These are phyloP conservation scores for Chaetodon trifascialis DNA, from an alignment of 2,113 vertebrate species.

Conservation along the genomic window DNA sequence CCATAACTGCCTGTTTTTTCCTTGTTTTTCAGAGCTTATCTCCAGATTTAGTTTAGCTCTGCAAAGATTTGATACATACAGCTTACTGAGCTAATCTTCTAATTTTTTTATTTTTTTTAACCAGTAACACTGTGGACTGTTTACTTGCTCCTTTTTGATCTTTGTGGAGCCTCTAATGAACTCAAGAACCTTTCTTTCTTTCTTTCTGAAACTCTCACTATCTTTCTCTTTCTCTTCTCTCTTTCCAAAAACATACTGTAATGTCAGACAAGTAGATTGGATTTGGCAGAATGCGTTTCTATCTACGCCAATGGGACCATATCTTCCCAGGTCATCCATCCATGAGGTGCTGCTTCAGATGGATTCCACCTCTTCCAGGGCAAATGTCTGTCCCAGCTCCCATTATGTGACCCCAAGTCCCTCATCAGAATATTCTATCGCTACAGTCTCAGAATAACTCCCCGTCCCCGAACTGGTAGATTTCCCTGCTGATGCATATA, in stretches of 20 bases:
- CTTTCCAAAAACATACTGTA: slow-evolving; percentile 31
- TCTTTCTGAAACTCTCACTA: slow-evolving; percentile 1
- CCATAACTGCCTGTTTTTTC: too few relatives aligned
- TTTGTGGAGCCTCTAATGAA: background rate
- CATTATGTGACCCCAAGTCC: slow-evolving; percentile 50
- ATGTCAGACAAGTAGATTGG: slow-evolving; percentile 50
- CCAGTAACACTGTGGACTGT: background rate
- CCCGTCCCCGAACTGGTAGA: slow-evolving; percentile 16
- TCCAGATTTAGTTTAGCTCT: too few relatives aligned
- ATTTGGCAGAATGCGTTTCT: slow-evolving; percentile 55
- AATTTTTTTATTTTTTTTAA: too few relatives aligned
- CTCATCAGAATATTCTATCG: slow-evolving; percentile 40
- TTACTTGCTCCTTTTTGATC: background rate
- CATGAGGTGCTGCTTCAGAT: slow-evolving; percentile 40
- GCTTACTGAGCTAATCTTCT: background rate
- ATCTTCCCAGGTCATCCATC: slow-evolving; percentile 51
- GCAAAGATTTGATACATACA: background rate
- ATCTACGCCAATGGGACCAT: slow-evolving; percentile 33
- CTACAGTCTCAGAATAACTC: slow-evolving; percentile 27
- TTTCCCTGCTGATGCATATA: slow-evolving; percentile 40
- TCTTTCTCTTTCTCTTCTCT: slow-evolving; percentile 10
- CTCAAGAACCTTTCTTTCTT: background rate
- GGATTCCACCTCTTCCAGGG: slow-evolving; percentile 24
- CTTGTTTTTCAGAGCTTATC: too few relatives aligned
- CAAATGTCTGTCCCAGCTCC: slow-evolving; percentile 36